Conservation (phyloP, 2,888 invertebrate species). For the Epinotia brunnichana region DNA sequence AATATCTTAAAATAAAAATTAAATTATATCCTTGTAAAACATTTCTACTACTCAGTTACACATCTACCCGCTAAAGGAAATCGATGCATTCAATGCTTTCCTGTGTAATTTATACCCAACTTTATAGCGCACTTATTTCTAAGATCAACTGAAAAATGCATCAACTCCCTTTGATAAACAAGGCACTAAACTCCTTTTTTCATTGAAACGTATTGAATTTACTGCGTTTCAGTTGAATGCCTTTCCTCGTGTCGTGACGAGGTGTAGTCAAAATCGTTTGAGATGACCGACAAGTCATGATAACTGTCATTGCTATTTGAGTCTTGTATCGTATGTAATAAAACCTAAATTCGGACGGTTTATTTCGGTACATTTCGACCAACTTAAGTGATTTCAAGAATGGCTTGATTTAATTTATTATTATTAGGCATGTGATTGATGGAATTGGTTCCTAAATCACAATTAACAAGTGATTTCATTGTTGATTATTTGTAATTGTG, state of each 20-base stretch:
- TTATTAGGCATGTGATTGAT: slow-evolving; percentile 33
- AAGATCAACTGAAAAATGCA: not conserved
- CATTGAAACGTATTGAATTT: not conserved
- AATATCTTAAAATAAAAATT: no score
- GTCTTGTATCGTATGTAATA: not conserved
- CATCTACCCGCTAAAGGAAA: not conserved
- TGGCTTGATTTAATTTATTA: slow-evolving; percentile 26
- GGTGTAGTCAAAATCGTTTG: not conserved
- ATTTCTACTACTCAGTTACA: no score
- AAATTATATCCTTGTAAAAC: no score
- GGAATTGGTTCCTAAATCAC: slow-evolving; percentile 27
- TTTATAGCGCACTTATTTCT: slow-evolving; percentile 17
- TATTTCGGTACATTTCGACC: not conserved
- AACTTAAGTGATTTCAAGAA: not conserved
- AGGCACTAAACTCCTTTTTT: not conserved
- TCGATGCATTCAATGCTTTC: not conserved
- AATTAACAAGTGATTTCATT: slow-evolving; percentile 22
- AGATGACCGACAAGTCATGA: not conserved
- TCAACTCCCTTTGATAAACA: not conserved
- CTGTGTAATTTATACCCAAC: not conserved
- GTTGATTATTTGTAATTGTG: not conserved
- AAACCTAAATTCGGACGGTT: not conserved
- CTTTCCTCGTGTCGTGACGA: slow-evolving; percentile 29
- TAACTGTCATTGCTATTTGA: not conserved
- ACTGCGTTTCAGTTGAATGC: slow-evolving; percentile 18